Conservation (phyloP, 2,113 vertebrate species). For the Oncorhynchus nerka region DNA sequence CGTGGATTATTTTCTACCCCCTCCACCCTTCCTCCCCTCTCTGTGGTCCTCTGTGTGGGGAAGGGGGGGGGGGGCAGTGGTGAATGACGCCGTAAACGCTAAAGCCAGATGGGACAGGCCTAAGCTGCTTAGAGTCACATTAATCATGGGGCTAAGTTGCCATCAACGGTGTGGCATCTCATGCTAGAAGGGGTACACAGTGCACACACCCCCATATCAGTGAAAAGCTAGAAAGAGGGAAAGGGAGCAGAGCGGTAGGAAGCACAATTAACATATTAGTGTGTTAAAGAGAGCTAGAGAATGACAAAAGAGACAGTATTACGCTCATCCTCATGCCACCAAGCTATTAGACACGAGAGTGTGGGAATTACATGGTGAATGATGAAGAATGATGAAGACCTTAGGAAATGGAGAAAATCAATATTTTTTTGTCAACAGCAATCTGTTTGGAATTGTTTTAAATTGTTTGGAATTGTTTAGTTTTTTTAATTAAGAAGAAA, state of each 20-base stretch:
- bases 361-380: constrained; percentile 25
- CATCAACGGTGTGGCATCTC: constrained; percentile 59
- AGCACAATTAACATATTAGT: no score
- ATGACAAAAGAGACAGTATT: constrained; percentile 27
- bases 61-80: not conserved
- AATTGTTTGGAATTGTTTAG: no score
- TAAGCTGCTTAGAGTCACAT: constrained; percentile 80
- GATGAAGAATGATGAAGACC: constrained; percentile 11
- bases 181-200: constrained; percentile 21
- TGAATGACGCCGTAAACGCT: constrained; percentile 72
- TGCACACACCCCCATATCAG: constrained; percentile 9
- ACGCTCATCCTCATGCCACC: constrained; percentile 7
- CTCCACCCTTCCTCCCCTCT: constrained; percentile 31
- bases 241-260: not conserved
- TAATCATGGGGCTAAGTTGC: constrained; percentile 77
- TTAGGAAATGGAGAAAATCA: constrained; percentile 32
- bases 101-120: constrained; percentile 78
- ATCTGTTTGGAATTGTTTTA: constrained; percentile 33
- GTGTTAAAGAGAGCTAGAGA: not conserved
- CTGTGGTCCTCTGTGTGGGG: constrained; percentile 24
- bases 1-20: constrained; percentile 64
- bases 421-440: constrained; percentile 39
- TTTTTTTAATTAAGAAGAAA: not conserved
- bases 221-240: not conserved
- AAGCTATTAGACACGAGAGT: constrained; percentile 31